phyloP scores from a whole-genome alignment of 2,113 vertebrate species.

The Peromyscus californicus region DNA sequence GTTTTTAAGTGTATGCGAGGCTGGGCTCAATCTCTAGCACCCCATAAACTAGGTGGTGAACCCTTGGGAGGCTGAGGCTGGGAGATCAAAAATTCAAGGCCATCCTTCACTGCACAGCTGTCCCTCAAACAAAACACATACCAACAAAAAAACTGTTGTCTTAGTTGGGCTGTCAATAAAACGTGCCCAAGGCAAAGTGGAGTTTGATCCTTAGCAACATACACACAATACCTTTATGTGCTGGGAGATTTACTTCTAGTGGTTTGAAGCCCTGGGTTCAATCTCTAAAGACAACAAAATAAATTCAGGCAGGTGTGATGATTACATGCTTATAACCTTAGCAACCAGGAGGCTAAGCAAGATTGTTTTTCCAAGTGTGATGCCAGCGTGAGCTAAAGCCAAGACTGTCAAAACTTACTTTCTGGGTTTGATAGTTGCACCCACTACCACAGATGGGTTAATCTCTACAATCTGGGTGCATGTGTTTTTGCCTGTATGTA shows the following conservation, averaged over 20 bases:
- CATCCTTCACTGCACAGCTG: neutral
- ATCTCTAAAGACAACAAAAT: neutral
- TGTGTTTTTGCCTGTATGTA: neutral
- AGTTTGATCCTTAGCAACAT: neutral
- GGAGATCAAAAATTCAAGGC: neutral
- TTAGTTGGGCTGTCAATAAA: neutral
- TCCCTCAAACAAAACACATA: neutral
- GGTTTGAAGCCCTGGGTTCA: neutral
- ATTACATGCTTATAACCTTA: neutral
- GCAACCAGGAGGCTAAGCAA: neutral
- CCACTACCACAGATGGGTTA: neutral
- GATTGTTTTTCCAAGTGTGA: neutral
- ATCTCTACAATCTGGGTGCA: neutral
- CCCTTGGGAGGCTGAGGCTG: no score
- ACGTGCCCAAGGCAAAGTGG: neutral
- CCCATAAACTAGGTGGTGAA: neutral
- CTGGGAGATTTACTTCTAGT: neutral
- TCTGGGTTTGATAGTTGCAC: neutral
- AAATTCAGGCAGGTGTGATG: neutral
- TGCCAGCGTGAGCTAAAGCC: neutral
- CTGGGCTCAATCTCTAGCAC: neutral
- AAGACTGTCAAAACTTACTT: neutral
- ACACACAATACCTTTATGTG: neutral
- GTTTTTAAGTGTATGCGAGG: neutral
- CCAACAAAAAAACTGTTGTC: neutral